Conservation (phyloP, 2,797 vertebrate species). For the Morelia viridis region DNA sequence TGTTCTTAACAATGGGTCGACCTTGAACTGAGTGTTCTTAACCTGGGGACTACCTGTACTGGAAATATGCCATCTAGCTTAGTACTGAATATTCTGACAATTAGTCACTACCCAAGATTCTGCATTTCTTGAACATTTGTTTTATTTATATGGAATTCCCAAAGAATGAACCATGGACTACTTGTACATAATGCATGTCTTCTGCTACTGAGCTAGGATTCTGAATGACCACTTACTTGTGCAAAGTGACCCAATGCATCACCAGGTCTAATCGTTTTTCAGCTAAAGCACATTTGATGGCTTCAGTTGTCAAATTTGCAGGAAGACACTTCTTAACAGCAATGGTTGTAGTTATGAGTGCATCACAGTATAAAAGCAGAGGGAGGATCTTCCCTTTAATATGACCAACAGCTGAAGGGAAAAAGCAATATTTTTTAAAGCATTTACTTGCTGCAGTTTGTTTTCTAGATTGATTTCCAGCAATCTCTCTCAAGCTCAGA, state of each 20-base stretch:
- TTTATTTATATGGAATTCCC: not conserved
- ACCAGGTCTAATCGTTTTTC: slow-evolving; percentile 72
- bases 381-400: slow-evolving; percentile 66
- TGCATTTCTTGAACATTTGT: not conserved
- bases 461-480: not conserved
- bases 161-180: not conserved
- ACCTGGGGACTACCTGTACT: not conserved
- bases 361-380: slow-evolving; percentile 75
- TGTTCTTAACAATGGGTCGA: too few species aligned
- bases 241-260: slow-evolving; percentile 72
- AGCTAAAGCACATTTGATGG: slow-evolving; percentile 70
- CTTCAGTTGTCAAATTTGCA: slow-evolving; percentile 71
- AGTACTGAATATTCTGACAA: not conserved
- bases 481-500: not conserved
- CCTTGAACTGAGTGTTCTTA: too few species aligned
- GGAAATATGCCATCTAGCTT: not conserved
- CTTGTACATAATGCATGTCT: not conserved
- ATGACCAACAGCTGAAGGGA: slow-evolving; percentile 55
- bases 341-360: slow-evolving; percentile 68
- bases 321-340: slow-evolving; percentile 60
- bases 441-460: not conserved
- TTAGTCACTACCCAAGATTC: not conserved
- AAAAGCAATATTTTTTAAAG: slow-evolving; percentile 9
- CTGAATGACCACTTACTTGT: slow-evolving; percentile 69
- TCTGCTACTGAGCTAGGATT: not conserved